Evolutionary conservation across 2,888 invertebrate genomes (phyloP), one percentile per base, ranked within the genome.

Genomic region (Agrotis clavis): DNA sequence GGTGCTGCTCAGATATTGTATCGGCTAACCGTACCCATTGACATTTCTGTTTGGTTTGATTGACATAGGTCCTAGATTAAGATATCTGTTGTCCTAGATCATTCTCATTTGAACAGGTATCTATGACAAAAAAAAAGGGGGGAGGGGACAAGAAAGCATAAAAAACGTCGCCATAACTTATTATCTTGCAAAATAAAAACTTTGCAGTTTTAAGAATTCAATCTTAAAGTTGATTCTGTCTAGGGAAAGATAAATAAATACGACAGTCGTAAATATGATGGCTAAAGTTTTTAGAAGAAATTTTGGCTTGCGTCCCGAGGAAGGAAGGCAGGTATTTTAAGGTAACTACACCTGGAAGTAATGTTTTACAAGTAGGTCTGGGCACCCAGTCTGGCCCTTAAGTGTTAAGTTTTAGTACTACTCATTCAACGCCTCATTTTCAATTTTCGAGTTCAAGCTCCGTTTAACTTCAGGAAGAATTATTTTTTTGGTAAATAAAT

Each of bases 221-320:
- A 75, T 71, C 50, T 61, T 61, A 69, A 57, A 30, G 7, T 60
- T 79, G 66, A 69, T n/a, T 45, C 25, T 64, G 9, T 16, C 63
- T 45, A 19, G 75, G 64, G 67, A 79, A 51, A 53, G 19, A 70
- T 79, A 64, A 70, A 67, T 74, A 75, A 57, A 65, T 30, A 70
- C 57, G 53, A 59, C 56, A 60, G 50, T 45, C 64, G 75, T 71
- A 80, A 80, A 76, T 71, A 57, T 79, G 21, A 75, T 54, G 25
- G 54, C 25, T 64, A 13, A 77, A 71, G 65, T 76, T 65, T 67
- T 50, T 71, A 6, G 14, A 47, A 64, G 16, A 64, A 30, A 45
- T 65, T 19, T 21, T 59, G n/a, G 30, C 19, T 57, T 21, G 19
- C 18, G 45, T 41, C 19, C 0, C 18, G 7, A 48, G 21, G 14